Conservation (phyloP, 2,888 invertebrate genomes). For the Ormia ochracea region DNA sequence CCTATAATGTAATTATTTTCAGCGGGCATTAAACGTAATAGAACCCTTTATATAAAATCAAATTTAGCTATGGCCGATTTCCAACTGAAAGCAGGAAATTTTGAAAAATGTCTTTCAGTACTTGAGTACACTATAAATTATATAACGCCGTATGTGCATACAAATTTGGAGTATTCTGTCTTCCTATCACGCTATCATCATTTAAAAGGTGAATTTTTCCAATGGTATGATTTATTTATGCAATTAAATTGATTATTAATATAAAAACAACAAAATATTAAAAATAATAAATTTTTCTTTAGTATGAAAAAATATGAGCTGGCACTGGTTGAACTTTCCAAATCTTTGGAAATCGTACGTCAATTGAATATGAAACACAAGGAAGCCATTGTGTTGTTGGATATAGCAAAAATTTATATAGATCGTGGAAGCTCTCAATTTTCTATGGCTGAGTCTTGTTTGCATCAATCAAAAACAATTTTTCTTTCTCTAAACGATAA, state of each 20-base stretch:
- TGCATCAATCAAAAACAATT: slow-evolving; percentile 67
- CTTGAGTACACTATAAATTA: slow-evolving; percentile 65
- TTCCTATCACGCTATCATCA: slow-evolving; percentile 32
- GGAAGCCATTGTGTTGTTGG: slow-evolving; percentile 67
- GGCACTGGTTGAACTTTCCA: slow-evolving; percentile 65
- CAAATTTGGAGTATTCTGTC: slow-evolving; percentile 50
- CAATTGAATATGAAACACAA: slow-evolving; percentile 57
- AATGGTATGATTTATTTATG: background rate
- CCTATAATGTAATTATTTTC: background rate
- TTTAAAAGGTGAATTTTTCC: slow-evolving; percentile 19
- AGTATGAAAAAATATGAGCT: slow-evolving; percentile 63
- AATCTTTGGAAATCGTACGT: slow-evolving; percentile 65
- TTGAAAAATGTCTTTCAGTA: slow-evolving; percentile 64
- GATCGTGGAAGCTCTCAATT: slow-evolving; percentile 63
- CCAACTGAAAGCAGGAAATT: slow-evolving; percentile 66
- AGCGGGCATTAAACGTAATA: slow-evolving; percentile 68
- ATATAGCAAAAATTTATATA: slow-evolving; percentile 67
- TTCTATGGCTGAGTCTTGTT: slow-evolving; percentile 67
- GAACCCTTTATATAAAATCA: slow-evolving; percentile 66
- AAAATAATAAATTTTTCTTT: too few relatives aligned
- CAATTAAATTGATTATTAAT: background rate
- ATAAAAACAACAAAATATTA: too few relatives aligned
- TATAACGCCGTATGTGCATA: slow-evolving; percentile 61
- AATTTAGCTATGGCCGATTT: slow-evolving; percentile 66
- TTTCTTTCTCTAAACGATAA: slow-evolving; percentile 67